phyloP scores from a whole-genome alignment of 2,113 vertebrate species.

The Dipodomys stephensi region DNA sequence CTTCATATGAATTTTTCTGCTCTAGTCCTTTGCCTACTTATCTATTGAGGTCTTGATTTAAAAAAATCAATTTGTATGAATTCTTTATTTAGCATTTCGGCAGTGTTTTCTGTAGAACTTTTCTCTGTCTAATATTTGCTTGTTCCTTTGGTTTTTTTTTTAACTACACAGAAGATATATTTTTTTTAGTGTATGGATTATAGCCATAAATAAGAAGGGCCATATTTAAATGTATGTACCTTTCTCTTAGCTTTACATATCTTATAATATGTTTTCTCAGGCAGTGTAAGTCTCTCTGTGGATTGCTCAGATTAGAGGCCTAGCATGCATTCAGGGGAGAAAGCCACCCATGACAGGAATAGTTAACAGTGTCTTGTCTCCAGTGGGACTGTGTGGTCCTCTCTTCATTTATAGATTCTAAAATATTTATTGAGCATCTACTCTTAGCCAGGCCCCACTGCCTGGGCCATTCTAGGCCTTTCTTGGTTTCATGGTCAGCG shows the following conservation, averaged over 20 bases:
- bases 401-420: slow-evolving; percentile 69
- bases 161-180: slow-evolving; percentile 23
- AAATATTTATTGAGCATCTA: slow-evolving; percentile 79
- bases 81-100: slow-evolving; percentile 73
- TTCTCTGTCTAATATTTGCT: slow-evolving; percentile 61
- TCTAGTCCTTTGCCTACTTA: slow-evolving; percentile 56
- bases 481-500: slow-evolving; percentile 56
- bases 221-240: slow-evolving; percentile 70
- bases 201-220: slow-evolving; percentile 56
- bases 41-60: slow-evolving; percentile 57
- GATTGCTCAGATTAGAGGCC: slow-evolving; percentile 69
- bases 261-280: slow-evolving; percentile 74
- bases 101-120: slow-evolving; percentile 55
- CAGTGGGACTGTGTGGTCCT: slow-evolving; percentile 41
- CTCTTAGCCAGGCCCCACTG: slow-evolving; percentile 51
- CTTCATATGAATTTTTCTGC: slow-evolving; percentile 58
- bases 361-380: slow-evolving; percentile 65
- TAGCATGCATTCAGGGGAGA: slow-evolving; percentile 52
- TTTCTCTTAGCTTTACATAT: slow-evolving; percentile 74
- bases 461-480: slow-evolving; percentile 1
- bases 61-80: slow-evolving; percentile 76
- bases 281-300: slow-evolving; percentile 63
- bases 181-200: slow-evolving; percentile 60
- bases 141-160: slow-evolving; percentile 59
- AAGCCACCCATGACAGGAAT: slow-evolving; percentile 70